Conservation (phyloP, 2,888 invertebrate genomes). For the Drosophila nr. fundita region DNA sequence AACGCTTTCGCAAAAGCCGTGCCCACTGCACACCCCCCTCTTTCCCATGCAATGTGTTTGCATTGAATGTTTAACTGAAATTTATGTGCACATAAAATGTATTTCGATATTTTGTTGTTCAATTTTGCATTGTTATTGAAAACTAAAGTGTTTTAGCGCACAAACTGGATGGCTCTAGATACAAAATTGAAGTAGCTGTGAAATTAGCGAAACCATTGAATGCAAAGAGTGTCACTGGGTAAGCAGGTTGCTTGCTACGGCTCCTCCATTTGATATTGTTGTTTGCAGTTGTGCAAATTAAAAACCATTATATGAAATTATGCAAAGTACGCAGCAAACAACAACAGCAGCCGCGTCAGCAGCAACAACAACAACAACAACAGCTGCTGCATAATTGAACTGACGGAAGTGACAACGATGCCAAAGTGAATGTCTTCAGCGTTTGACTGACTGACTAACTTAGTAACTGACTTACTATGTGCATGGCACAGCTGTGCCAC, state of each 20-base stretch:
- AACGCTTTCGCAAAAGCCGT: conserved; percentile 50
- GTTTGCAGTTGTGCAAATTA: conserved; percentile 71
- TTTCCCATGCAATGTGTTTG: conserved; percentile 2
- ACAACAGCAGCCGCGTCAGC: conserved; percentile 27
- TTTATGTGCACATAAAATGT: conserved; percentile 61
- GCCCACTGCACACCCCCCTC: background rate
- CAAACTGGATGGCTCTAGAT: background rate
- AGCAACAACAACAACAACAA: conserved; percentile 30
- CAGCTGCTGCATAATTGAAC: conserved; percentile 69
- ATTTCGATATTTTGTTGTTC: conserved; percentile 49
- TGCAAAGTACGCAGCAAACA: conserved; percentile 68
- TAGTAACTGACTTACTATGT: conserved; percentile 10
- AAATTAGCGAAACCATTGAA: conserved; percentile 51
- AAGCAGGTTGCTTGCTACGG: conserved; percentile 25
- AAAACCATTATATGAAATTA: conserved; percentile 74
- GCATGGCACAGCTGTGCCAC: conserved; percentile 30
- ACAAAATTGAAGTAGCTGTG: conserved; percentile 19
- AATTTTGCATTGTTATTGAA: conserved; percentile 65
- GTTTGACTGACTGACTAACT: conserved; percentile 44
- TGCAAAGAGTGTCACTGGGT: conserved; percentile 56
- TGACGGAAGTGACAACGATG: conserved; percentile 68
- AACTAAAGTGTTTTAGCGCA: conserved; percentile 14
- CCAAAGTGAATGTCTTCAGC: conserved; percentile 67
- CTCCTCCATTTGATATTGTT: conserved; percentile 58
- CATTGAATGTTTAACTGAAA: conserved; percentile 58